Percentiles rank a stretch among this genome's conserved stretches.
Evolutionary conservation across 2,888 invertebrate genomes (phyloP).

Genomic region (Herminia tarsipennalis): DNA sequence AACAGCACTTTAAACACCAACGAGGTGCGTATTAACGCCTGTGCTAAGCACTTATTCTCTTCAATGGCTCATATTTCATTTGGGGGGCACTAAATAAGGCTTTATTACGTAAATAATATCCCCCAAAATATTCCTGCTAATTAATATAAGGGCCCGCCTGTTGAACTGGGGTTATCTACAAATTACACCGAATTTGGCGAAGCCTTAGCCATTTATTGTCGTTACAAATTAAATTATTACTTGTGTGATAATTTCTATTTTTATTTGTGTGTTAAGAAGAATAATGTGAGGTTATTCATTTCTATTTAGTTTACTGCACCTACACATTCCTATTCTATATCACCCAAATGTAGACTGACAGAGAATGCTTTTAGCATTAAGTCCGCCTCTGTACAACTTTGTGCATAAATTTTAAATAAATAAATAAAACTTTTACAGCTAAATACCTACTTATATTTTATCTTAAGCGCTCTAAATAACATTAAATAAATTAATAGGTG

Average conservation of each 20-base stretch:
- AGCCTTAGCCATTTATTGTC: conserved; percentile 29
- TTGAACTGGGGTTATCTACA: conserved; percentile 60
- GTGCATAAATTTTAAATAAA: no score
- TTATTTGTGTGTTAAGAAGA: no score
- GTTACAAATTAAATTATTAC: conserved; percentile 18
- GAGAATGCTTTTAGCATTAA: no score
- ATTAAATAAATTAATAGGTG: no score
- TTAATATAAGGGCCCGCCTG: conserved; percentile 77
- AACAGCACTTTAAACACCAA: conserved; percentile 12
- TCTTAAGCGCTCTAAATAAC: no score
- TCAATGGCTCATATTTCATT: conserved; percentile 82
- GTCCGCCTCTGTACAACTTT: no score
- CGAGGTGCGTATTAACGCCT: conserved; percentile 48
- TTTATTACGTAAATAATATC: conserved; percentile 83
- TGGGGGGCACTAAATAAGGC: conserved; percentile 79
- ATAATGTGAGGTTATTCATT: no score
- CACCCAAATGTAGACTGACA: no score
- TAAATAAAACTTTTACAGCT: no score
- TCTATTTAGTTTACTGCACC: no score
- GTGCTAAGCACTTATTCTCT: conserved; percentile 75
- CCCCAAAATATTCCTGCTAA: conserved; percentile 81
- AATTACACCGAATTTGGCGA: conserved; percentile 51
- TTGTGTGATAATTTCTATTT: background rate
- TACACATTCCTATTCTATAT: no score
- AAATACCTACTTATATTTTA: no score